These are phyloP conservation scores for Denticeps clupeoides DNA, from an alignment of 2,797 vertebrate species.

Conservation along the genomic window DNA sequence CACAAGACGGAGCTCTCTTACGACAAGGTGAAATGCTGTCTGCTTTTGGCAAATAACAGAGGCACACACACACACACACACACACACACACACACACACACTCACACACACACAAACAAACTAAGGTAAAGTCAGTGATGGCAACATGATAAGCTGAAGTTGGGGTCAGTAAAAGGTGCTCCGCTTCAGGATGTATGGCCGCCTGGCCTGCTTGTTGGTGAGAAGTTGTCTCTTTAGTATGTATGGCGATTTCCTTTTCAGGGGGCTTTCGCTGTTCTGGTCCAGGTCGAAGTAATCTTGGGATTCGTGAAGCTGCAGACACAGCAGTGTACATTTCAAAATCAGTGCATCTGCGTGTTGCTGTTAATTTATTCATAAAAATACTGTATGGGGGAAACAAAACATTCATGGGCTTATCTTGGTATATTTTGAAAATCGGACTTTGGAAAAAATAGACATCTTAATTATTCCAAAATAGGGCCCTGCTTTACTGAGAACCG, in stretches of 20 bases:
- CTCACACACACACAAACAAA: background rate
- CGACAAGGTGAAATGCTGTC: slow-evolving; percentile 3
- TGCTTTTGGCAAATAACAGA: background rate
- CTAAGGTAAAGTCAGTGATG: slow-evolving; percentile 20
- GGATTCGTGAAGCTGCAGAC: slow-evolving; percentile 43
- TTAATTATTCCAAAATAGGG: too few species aligned
- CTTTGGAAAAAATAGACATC: too few species aligned
- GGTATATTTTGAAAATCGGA: too few species aligned
- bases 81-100: slow-evolving; percentile 2
- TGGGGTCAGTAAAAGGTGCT: slow-evolving; percentile 71
- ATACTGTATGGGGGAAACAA: too few species aligned
- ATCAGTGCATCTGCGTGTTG: slow-evolving; percentile 7
- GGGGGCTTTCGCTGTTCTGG: slow-evolving; percentile 63
- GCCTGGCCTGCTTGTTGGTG: slow-evolving; percentile 71
- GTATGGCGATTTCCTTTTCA: slow-evolving; percentile 90
- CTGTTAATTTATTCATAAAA: too few species aligned
- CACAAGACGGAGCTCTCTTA: background rate
- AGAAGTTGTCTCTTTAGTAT: slow-evolving; percentile 86
- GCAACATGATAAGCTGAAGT: too few species aligned
- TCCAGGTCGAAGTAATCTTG: slow-evolving; percentile 65
- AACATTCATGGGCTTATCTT: too few species aligned
- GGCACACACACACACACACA: too few species aligned
- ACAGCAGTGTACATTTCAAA: slow-evolving; percentile 14
- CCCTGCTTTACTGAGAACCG: too few species aligned
- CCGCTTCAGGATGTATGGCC: slow-evolving; percentile 91